Conservation (phyloP, 2,797 vertebrate genomes). For the Apodemus agrarius region DNA sequence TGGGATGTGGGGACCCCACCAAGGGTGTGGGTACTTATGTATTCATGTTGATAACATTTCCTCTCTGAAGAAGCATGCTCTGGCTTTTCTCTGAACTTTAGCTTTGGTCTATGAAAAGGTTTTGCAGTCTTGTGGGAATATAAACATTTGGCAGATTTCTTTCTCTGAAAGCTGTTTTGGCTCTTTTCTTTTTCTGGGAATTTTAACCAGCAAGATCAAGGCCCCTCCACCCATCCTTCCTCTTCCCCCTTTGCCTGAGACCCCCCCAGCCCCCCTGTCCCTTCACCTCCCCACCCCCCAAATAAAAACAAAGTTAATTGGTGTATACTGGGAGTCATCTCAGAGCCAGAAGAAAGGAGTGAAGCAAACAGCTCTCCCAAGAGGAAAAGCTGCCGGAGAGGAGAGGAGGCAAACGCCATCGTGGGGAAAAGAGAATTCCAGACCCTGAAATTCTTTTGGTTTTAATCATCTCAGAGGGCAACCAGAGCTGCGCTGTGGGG, state of each 20-base stretch:
- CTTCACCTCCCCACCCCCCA: neutral
- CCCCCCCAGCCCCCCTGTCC: neutral
- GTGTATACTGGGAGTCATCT: slow-evolving; percentile 72
- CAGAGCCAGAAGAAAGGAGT: slow-evolving; percentile 45
- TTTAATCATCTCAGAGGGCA: slow-evolving; percentile 82
- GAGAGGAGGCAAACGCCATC: slow-evolving; percentile 67
- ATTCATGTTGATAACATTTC: slow-evolving; percentile 59
- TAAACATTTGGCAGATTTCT: slow-evolving; percentile 81
- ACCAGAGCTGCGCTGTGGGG: slow-evolving; percentile 62
- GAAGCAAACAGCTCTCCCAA: slow-evolving; percentile 68
- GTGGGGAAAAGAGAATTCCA: slow-evolving; percentile 81
- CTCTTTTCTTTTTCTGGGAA: slow-evolving; percentile 81
- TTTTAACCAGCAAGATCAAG: slow-evolving; percentile 73
- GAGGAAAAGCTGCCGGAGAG: slow-evolving; percentile 66
- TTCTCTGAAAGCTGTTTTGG: slow-evolving; percentile 80
- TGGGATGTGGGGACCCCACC: neutral
- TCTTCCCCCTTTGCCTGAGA: slow-evolving; percentile 56
- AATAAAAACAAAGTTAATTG: slow-evolving; percentile 74
- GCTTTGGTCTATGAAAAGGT: slow-evolving; percentile 77
- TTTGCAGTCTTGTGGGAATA: slow-evolving; percentile 80
- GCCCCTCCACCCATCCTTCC: slow-evolving; percentile 61
- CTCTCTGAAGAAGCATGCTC: slow-evolving; percentile 61
- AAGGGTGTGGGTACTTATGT: slow-evolving; percentile 24
- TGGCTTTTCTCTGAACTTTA: slow-evolving; percentile 74
- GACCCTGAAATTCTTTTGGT: slow-evolving; percentile 84